phyloP scores from a whole-genome alignment of 2,113 vertebrate species.

The Edolisoma coerulescens region DNA sequence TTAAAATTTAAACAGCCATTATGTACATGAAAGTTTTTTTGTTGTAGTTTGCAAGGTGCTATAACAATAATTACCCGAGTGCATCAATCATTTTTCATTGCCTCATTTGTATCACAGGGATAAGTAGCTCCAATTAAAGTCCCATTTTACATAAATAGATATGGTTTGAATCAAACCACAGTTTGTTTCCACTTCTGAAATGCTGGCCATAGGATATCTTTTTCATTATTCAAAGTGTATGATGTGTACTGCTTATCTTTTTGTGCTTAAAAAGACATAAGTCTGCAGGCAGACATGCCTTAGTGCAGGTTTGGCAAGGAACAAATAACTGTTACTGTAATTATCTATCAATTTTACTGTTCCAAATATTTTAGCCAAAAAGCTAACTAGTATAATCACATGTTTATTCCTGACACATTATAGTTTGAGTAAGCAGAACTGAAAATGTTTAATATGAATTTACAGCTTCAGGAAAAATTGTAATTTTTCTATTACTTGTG shows the following conservation, averaged over 20 bases:
- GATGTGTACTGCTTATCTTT: conserved; percentile 28
- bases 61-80: conserved; percentile 54
- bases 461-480: background rate
- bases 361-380: conserved; percentile 38
- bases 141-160: conserved; percentile 56
- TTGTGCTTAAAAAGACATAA: conserved; percentile 20
- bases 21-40: conserved; percentile 35
- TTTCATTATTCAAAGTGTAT: conserved; percentile 28
- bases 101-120: conserved; percentile 22
- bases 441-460: conserved; percentile 13
- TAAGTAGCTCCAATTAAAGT: conserved; percentile 61
- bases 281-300: conserved; percentile 25
- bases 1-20: conserved; percentile 62
- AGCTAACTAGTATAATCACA: background rate
- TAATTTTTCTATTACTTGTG: background rate
- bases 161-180: conserved; percentile 43
- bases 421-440: conserved; percentile 4
- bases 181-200: conserved; percentile 29
- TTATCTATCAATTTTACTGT: conserved; percentile 25
- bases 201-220: conserved; percentile 43
- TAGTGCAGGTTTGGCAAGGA: conserved; percentile 47
- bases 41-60: conserved; percentile 52
- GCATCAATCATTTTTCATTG: conserved; percentile 62
- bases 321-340: conserved; percentile 2
- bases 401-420: conserved; percentile 17